Conservation (phyloP, 2,888 invertebrate species). For the Macrosoma leucophasiata region DNA sequence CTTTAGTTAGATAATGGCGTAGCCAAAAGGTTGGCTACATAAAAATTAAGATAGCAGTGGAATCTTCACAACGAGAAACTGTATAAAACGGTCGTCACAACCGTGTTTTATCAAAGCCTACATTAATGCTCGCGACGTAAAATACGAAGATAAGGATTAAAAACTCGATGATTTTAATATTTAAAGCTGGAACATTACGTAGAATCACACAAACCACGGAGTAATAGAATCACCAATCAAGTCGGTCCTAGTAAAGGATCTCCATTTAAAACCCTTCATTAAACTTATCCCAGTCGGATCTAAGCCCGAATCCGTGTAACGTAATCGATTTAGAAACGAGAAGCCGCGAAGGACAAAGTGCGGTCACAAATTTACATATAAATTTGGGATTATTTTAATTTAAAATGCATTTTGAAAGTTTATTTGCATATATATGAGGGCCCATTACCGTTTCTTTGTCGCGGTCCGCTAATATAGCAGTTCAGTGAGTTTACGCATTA, state of each 20-base stretch:
- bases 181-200: slow-evolving; percentile 9
- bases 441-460: slow-evolving; percentile 64
- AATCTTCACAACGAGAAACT: slow-evolving; percentile 40
- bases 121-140: slow-evolving; percentile 38
- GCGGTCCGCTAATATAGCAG: slow-evolving; percentile 51
- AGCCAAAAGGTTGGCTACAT: slow-evolving; percentile 54
- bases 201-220: slow-evolving; percentile 19
- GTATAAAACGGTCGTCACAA: slow-evolving; percentile 43
- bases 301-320: slow-evolving; percentile 62
- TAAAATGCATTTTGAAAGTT: slow-evolving; percentile 66
- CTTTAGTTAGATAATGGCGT: slow-evolving; percentile 51
- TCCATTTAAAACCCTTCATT: slow-evolving; percentile 63
- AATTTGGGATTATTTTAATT: slow-evolving; percentile 73
- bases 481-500: slow-evolving; percentile 52
- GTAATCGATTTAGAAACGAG: slow-evolving; percentile 67
- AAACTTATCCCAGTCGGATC: slow-evolving; percentile 61
- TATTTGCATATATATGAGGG: slow-evolving; percentile 70
- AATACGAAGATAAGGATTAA: slow-evolving; percentile 18
- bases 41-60: slow-evolving; percentile 59
- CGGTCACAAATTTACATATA: slow-evolving; percentile 72
- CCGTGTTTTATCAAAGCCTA: slow-evolving; percentile 38
- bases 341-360: slow-evolving; percentile 68
- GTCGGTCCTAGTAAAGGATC: slow-evolving; percentile 49
- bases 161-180: slow-evolving; percentile 6
- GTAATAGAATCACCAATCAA: slow-evolving; percentile 48